Base-by-base conservation (phyloP, 2,113 vertebrate genomes). In the Tachycineta bicolor region DNA sequence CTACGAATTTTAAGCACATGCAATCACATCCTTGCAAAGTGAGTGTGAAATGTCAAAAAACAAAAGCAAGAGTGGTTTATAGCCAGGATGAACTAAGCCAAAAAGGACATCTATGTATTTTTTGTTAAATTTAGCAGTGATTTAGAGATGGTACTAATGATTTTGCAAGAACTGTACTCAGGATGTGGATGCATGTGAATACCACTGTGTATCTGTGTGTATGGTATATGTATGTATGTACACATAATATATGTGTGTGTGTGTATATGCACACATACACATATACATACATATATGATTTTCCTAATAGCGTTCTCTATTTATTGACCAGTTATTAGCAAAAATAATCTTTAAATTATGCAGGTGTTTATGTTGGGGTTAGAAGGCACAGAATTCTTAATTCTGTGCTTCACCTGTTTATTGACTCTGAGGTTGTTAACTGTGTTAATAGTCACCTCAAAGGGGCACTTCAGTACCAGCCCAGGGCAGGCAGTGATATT, bases 191-290 rank as follows among this genome's bases (percentile, higher is more conserved):
- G 46, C 4, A 17, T 50, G 37, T 43, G 46, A 79, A 73, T 83
- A 43, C 23, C 2, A 7, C 59, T 49, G 12, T 69, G 33, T 59
- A 7, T 68, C 10, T 59, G 8, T 80, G 34, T 50, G 21, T 43
- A 7, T 46, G 21, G 13, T 52, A 3, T 44, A 12, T 64, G 6
- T 46, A 37, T 53, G 16, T 41, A 11, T 19, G 6, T 49, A 2
- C 6, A 2, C 43, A 10, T 56, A 2, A 55, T 41, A 3, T 47
- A 29, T 46, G 0, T 60, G 7, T 62, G 1, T 49, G 1, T 43
- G 1, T 53, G 1, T 39, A 1, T 46, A 6, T 25, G 3, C 0
- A 24, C 4, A 10, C 5, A 60, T 4, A 43, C 1, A 46, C 17
- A 9, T 43, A 11, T 21, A 37, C 6, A 56, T 6, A 43, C 3